Conservation (phyloP, 2,113 vertebrate species). For the Nerophis ophidion region DNA sequence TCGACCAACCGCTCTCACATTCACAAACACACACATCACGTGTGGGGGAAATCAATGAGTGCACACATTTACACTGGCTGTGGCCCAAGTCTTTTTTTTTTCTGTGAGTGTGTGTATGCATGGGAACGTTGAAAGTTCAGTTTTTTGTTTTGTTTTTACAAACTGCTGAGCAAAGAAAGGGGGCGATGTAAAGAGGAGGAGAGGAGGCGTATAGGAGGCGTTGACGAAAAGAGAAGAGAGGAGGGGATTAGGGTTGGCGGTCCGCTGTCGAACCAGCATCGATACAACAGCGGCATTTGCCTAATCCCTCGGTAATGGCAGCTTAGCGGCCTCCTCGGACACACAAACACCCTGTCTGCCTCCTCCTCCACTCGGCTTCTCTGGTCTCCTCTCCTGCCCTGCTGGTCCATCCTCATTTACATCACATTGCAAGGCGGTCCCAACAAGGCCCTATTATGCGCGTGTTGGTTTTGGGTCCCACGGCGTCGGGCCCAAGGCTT, state of each 20-base stretch:
- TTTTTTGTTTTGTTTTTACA: constrained; percentile 25
- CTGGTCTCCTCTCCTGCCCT: constrained; percentile 57
- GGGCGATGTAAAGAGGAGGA: constrained; percentile 44
- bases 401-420: constrained; percentile 66
- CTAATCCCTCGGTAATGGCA: constrained; percentile 79
- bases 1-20: constrained; percentile 57
- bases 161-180: constrained; percentile 19
- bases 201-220: constrained; percentile 59
- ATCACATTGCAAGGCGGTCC: constrained; percentile 76
- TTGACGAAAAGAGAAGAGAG: constrained; percentile 65
- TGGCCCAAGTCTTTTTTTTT: constrained; percentile 43
- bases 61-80: constrained; percentile 61
- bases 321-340: constrained; percentile 76
- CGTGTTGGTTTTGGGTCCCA: constrained; percentile 75
- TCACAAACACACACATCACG: constrained; percentile 47
- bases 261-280: constrained; percentile 72
- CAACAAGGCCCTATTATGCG: constrained; percentile 75
- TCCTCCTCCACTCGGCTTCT: constrained; percentile 58
- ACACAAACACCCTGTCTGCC: constrained; percentile 66
- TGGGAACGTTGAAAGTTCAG: constrained; percentile 54
- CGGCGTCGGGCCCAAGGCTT: constrained; percentile 53
- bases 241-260: constrained; percentile 70
- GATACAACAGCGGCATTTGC: constrained; percentile 76
- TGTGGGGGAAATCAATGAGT: constrained; percentile 67
- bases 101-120: constrained; percentile 30